phyloP scores from a whole-genome alignment of 2,113 vertebrate genomes.

The Chaetorhynchus papuensis region DNA sequence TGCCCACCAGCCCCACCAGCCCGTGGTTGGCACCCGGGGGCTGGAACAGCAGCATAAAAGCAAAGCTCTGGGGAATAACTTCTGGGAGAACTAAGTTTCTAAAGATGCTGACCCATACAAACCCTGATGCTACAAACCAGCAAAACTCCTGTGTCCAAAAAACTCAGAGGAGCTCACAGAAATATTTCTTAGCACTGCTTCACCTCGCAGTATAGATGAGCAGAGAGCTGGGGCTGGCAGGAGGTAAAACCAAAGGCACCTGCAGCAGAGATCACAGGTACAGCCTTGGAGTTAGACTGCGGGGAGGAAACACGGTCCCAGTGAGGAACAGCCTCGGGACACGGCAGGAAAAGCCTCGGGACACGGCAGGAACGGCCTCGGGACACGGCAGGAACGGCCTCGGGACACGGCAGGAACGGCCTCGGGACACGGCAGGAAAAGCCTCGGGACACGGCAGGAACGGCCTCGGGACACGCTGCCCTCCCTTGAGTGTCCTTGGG shows the following conservation, averaged over 20 bases:
- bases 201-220: neutral
- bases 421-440: too few species aligned
- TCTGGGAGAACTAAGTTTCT: neutral
- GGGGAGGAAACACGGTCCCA: accelerated
- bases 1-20: neutral
- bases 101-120: neutral
- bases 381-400: too few species aligned
- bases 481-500: accelerated
- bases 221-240: neutral
- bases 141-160: neutral
- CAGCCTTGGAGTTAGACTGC: neutral
- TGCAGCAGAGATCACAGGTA: neutral
- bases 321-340: accelerated
- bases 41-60: accelerated
- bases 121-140: neutral
- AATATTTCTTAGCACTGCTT: neutral
- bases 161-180: neutral
- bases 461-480: accelerated
- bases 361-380: too few species aligned
- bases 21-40: accelerated
- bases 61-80: neutral
- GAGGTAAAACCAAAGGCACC: neutral
- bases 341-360: too few species aligned
- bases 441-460: too few species aligned
- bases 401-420: too few species aligned